Evolutionary conservation across 2,113 vertebrate genomes (phyloP), one percentile per base, ranked within the genome.

Genomic region (Typhlomys cinereus): DNA sequence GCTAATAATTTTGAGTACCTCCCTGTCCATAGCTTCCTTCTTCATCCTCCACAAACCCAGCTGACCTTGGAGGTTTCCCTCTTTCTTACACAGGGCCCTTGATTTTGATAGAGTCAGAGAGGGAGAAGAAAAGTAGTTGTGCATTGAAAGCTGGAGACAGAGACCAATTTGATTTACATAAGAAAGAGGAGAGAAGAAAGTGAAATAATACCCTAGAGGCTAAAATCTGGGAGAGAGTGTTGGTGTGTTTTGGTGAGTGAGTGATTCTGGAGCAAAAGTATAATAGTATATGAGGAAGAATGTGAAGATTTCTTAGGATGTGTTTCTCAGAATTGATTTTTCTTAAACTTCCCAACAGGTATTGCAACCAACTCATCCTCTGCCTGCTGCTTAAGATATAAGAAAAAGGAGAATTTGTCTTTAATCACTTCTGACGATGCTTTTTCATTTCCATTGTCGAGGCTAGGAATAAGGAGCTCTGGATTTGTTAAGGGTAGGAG

Each of bases 151-250:
- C 46, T 44, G 15, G 39, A 64, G n/a, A 8, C n/a, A 67, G 76
- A 90, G 62, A 75, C 11, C 54, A 29, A 41, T 10, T 52, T 90
- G 52, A 44, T 41, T 34, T 41, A 27, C 25, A 13, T 59, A 61
- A 61, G 31, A 61, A n/a, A 88, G 36, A 23, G 15, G 31, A 67
- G n/a, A 46, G 25, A 44, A 11, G 54, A 13, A 15, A 54, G 85
- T 75, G 44, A 91, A 84, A 67, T 29, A 66, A 88, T 89, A 21
- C n/a, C 39, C 71, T 83, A 70, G 76, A 78, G 64, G 21, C 41
- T 36, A 1, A 85, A 44, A 7, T 85, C 41, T 44, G 83, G n/a
- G n/a, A 90, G 31, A 14, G 8, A 54, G 20, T 23, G 5, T 15
- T 4, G 31, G 3, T 78, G 9, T 69, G 17, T 76, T 70, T n/a